Conservation (phyloP, 2,797 vertebrate species). For the Fistularia tabacaria region DNA sequence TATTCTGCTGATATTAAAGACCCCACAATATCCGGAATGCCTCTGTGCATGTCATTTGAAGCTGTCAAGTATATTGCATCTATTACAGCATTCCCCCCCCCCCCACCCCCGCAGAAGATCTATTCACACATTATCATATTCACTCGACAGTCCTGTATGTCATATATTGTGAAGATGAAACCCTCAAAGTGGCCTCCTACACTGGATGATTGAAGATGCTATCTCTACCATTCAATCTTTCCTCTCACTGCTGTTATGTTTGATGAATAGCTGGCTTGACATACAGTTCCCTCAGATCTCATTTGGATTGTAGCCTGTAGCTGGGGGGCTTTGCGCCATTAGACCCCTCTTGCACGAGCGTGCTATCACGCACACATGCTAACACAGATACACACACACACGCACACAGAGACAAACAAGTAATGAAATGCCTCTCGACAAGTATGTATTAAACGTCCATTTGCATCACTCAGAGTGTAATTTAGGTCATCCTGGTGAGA, state of each 20-base stretch:
- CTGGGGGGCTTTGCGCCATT: slow-evolving; percentile 45
- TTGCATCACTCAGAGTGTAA: slow-evolving; percentile 46
- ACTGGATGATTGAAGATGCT: slow-evolving; percentile 56
- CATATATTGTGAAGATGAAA: slow-evolving; percentile 48
- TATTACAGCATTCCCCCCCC: slow-evolving; percentile 10
- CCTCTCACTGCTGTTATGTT: slow-evolving; percentile 47
- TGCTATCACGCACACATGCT: neutral
- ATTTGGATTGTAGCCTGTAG: slow-evolving; percentile 58
- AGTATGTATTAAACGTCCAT: slow-evolving; percentile 39
- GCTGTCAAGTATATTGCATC: slow-evolving; percentile 20
- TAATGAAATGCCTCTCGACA: slow-evolving; percentile 30
- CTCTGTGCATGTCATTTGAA: slow-evolving; percentile 21
- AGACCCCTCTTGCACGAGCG: slow-evolving; percentile 8
- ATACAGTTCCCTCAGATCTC: slow-evolving; percentile 56
- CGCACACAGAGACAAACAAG: slow-evolving; percentile 20
- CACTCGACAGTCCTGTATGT: slow-evolving; percentile 42
- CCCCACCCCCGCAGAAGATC: slow-evolving; percentile 15
- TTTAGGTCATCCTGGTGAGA: slow-evolving; percentile 41
- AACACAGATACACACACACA: slow-evolving; percentile 6
- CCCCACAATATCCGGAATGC: slow-evolving; percentile 19
- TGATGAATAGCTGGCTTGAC: slow-evolving; percentile 65
- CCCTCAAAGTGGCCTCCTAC: slow-evolving; percentile 49
- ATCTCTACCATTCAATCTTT: slow-evolving; percentile 49
- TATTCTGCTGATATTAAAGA: slow-evolving; percentile 23
- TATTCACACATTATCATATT: slow-evolving; percentile 48